Conservation (phyloP, 2,888 invertebrate genomes). For the Tachina fera region DNA sequence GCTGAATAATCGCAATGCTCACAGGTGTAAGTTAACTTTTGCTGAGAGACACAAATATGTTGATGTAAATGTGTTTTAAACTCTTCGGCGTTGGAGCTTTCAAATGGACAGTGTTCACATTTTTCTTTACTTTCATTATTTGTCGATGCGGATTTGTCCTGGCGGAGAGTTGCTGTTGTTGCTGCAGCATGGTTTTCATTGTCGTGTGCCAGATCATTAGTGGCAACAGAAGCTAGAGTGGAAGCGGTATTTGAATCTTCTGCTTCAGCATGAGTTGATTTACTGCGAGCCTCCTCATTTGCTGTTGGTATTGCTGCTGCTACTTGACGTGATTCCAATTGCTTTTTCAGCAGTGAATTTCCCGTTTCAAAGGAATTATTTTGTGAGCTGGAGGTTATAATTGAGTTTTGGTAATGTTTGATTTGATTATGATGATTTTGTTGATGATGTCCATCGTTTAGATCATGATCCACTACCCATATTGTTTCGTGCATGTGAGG, state of each 20-base stretch:
- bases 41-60: conserved; percentile 86
- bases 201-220: conserved; percentile 77
- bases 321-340: conserved; percentile 78
- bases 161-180: not conserved
- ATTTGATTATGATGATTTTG: conserved; percentile 73
- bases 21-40: conserved; percentile 86
- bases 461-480: conserved; percentile 81
- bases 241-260: conserved; percentile 77
- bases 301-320: not conserved
- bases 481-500: conserved; percentile 77
- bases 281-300: conserved; percentile 50
- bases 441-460: conserved; percentile 71
- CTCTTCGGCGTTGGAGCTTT: conserved; percentile 88
- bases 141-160: conserved; percentile 5
- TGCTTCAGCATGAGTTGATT: conserved; percentile 70
- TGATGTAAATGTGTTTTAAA: conserved; percentile 90
- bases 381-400: conserved; percentile 69
- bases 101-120: conserved; percentile 92
- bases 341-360: conserved; percentile 80
- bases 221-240: conserved; percentile 79
- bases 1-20: conserved; percentile 92
- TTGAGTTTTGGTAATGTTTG: conserved; percentile 69
- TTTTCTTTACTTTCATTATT: conserved; percentile 74
- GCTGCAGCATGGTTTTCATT: conserved; percentile 73
- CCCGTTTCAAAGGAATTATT: conserved; percentile 74